These are phyloP conservation scores for Chaetophractus vellerosus DNA, from an alignment of 2,797 vertebrate species.

Conservation along the genomic window DNA sequence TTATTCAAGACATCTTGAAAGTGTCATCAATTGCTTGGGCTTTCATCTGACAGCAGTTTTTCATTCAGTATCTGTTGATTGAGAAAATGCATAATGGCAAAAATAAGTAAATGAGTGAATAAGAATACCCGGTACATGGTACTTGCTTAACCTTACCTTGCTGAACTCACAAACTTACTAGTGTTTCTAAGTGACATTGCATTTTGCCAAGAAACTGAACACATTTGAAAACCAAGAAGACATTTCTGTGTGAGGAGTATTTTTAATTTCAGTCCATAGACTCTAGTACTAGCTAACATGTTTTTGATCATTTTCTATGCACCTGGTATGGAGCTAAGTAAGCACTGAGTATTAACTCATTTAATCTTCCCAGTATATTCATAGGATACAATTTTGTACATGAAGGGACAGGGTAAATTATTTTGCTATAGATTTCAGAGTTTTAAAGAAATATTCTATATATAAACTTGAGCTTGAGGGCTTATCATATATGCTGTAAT, in stretches of 20 bases:
- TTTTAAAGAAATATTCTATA: slow-evolving; percentile 17
- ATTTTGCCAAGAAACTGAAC: slow-evolving; percentile 44
- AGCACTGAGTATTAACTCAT: slow-evolving; percentile 19
- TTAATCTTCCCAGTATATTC: slow-evolving; percentile 37
- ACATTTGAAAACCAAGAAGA: slow-evolving; percentile 8
- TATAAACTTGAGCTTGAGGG: not conserved
- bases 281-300: not conserved
- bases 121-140: not conserved
- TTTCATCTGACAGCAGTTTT: not conserved
- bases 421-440: slow-evolving; percentile 69
- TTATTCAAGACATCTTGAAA: not conserved
- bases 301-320: not conserved
- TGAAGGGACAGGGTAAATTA: slow-evolving; percentile 1
- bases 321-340: not conserved
- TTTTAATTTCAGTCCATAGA: slow-evolving; percentile 30
- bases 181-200: slow-evolving; percentile 10
- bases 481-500: not conserved
- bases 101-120: not conserved
- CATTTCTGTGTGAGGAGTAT: not conserved
- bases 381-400: slow-evolving; percentile 4
- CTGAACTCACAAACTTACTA: not conserved
- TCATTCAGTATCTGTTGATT: not conserved
- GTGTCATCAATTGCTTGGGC: not conserved
- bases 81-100: not conserved
- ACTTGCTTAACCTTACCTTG: slow-evolving; percentile 45